Evolutionary conservation across 2,888 invertebrate genomes (phyloP).

Genomic region (Melanargia galathea): DNA sequence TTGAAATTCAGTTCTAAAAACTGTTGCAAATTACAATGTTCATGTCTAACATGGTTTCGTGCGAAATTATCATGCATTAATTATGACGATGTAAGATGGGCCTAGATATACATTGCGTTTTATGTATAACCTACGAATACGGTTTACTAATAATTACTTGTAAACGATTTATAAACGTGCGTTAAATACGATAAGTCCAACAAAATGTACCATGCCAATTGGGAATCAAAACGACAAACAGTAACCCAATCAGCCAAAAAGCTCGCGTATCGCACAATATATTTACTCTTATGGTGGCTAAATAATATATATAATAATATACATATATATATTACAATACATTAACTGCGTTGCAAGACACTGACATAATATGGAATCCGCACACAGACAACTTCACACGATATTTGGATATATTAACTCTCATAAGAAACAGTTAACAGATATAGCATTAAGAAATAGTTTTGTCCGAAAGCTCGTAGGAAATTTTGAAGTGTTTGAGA

Average conservation of each 20-base stretch:
- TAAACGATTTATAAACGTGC: conserved; percentile 49
- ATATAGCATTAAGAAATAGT: neutral
- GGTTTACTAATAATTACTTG: conserved; percentile 38
- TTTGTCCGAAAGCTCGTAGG: neutral
- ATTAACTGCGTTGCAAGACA: conserved; percentile 49
- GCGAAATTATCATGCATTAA: conserved; percentile 48
- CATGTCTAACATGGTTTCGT: conserved; percentile 40
- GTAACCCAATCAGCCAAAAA: conserved; percentile 66
- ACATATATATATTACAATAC: conserved; percentile 41
- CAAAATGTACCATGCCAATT: conserved; percentile 60
- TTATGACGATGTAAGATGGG: conserved; percentile 50
- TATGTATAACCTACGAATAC: conserved; percentile 42
- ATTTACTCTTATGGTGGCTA: conserved; percentile 46
- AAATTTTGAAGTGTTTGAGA: conserved; percentile 5
- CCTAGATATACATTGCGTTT: conserved; percentile 46
- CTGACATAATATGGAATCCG: conserved; percentile 43
- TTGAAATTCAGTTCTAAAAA: neutral
- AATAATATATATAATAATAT: neutral
- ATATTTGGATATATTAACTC: neutral
- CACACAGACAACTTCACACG: conserved; percentile 48
- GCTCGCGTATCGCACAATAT: conserved; percentile 55
- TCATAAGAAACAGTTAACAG: neutral
- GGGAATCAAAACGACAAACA: conserved; percentile 58
- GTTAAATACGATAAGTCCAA: conserved; percentile 44
- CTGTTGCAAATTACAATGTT: neutral